These are phyloP conservation scores for Drosophila pandora DNA, from an alignment of 1,140 invertebrate species.

Conservation along the genomic window DNA sequence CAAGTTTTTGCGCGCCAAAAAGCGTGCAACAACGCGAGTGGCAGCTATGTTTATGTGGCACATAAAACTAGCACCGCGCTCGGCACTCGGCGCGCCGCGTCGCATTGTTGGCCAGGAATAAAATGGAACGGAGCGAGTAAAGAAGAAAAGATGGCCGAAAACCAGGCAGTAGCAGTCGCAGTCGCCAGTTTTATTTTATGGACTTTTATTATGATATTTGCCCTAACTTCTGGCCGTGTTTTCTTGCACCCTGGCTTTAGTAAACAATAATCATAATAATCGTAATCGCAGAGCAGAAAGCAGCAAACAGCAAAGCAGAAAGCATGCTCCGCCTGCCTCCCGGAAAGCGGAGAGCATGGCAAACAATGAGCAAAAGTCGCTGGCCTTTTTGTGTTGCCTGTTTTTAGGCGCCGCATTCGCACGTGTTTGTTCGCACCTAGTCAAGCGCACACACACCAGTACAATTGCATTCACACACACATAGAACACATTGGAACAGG, in stretches of 20 bases:
- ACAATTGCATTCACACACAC: conserved; percentile 37
- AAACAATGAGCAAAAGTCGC: conserved; percentile 38
- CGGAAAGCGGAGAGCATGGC: conserved; percentile 11
- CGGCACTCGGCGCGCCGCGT: conserved; percentile 13
- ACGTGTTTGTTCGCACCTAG: conserved; percentile 75
- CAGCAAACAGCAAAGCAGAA: neutral
- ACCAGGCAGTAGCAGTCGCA: conserved; percentile 7
- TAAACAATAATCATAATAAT: conserved; percentile 81
- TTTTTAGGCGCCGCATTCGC: conserved; percentile 63
- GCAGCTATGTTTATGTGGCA: conserved; percentile 64
- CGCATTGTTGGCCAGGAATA: conserved; percentile 54
- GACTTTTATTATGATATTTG: conserved; percentile 74
- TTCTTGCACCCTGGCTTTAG: conserved; percentile 36
- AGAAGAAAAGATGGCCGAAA: neutral
- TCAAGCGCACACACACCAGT: conserved; percentile 49
- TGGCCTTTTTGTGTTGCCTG: conserved; percentile 49
- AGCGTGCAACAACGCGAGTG: conserved; percentile 60
- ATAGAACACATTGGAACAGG: neutral
- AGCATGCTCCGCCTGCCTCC: neutral
- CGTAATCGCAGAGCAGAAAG: conserved; percentile 65
- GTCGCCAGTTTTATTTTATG: conserved; percentile 66
- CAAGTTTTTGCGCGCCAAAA: conserved; percentile 76
- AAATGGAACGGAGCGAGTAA: neutral
- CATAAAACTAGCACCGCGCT: conserved; percentile 69
- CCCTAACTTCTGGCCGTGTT: conserved; percentile 21